Percentiles rank a stretch among this genome's conserved stretches.
These are phyloP conservation scores for Orius insidiosus DNA, from an alignment of 1,140 invertebrate genomes.

Conservation along the genomic window DNA sequence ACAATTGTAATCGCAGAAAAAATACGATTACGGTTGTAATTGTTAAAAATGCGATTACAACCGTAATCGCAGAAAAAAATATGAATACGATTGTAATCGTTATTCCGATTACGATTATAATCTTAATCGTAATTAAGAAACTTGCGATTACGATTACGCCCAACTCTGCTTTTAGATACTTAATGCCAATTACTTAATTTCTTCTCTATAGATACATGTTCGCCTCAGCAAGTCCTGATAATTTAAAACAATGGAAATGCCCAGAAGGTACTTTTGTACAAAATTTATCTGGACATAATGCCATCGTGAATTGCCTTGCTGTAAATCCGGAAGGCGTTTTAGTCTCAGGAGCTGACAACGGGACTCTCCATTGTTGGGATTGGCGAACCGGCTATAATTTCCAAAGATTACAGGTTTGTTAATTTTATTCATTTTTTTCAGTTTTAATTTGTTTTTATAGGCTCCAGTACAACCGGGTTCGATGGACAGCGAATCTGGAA, in stretches of 20 bases:
- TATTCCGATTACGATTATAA: no score
- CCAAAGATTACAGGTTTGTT: slow-evolving; percentile 53
- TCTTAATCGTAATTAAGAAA: no score
- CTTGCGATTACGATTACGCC: no score
- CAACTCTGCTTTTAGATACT: no score
- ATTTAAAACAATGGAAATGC: slow-evolving; percentile 98
- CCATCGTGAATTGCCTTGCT: slow-evolving; percentile 92
- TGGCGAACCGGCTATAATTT: slow-evolving; percentile 99
- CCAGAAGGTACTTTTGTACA: slow-evolving; percentile 97
- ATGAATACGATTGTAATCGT: no score
- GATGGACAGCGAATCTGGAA: slow-evolving; percentile 95
- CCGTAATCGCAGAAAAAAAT: no score
- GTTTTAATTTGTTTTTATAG: slow-evolving; percentile 30
- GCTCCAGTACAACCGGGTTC: slow-evolving; percentile 94
- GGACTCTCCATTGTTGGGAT: slow-evolving; percentile 97
- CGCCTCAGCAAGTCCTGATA: slow-evolving; percentile 93
- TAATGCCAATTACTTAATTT: not conserved
- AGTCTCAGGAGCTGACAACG: slow-evolving; percentile 96
- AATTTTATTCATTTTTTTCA: slow-evolving; percentile 40
- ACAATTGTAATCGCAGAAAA: no score
- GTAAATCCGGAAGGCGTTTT: slow-evolving; percentile 88
- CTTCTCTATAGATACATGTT: slow-evolving; percentile 64
- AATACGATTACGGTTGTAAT: no score
- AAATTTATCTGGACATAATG: slow-evolving; percentile 92
- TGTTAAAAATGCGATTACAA: no score